These are phyloP conservation scores for Cheilosia vulpina DNA, from an alignment of 2,888 invertebrate species.

Conservation along the genomic window DNA sequence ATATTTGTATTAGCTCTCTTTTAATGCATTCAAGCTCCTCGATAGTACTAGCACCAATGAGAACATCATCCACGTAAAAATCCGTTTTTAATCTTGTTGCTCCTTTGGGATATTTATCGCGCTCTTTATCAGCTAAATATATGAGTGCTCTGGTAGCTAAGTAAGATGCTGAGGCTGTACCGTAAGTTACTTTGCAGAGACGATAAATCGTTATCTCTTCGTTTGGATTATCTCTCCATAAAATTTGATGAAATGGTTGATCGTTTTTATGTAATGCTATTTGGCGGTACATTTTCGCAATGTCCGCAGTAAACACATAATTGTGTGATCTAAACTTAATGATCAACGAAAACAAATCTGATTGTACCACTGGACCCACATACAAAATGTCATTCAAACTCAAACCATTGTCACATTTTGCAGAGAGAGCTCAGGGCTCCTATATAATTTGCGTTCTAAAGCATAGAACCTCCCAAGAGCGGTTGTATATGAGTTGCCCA, in stretches of 20 bases:
- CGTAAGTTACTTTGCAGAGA: slow-evolving; percentile 13
- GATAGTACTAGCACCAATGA: too few relatives aligned
- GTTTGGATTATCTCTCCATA: slow-evolving; percentile 18
- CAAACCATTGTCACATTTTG: neutral
- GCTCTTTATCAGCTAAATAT: neutral
- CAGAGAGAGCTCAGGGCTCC: neutral
- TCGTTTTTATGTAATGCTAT: slow-evolving; percentile 4
- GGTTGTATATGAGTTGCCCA: neutral
- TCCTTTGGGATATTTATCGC: neutral
- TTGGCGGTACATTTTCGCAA: slow-evolving; percentile 27
- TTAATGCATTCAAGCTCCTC: too few relatives aligned
- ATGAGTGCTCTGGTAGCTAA: slow-evolving; percentile 7
- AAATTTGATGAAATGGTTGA: slow-evolving; percentile 12
- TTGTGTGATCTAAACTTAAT: slow-evolving; percentile 19
- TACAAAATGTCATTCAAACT: slow-evolving; percentile 13
- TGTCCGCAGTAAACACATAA: slow-evolving; percentile 29
- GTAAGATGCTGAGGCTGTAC: slow-evolving; percentile 3
- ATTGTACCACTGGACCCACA: slow-evolving; percentile 18
- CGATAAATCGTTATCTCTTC: slow-evolving; percentile 15
- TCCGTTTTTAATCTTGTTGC: slow-evolving; percentile 1
- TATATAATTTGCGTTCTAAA: slow-evolving; percentile 7
- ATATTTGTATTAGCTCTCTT: too few relatives aligned
- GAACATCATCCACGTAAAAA: too few relatives aligned
- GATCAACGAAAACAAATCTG: slow-evolving; percentile 11
- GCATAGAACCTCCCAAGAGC: too few relatives aligned